These are phyloP conservation scores for Iphiclides podalirius DNA, from an alignment of 2,888 invertebrate genomes.

Conservation along the genomic window DNA sequence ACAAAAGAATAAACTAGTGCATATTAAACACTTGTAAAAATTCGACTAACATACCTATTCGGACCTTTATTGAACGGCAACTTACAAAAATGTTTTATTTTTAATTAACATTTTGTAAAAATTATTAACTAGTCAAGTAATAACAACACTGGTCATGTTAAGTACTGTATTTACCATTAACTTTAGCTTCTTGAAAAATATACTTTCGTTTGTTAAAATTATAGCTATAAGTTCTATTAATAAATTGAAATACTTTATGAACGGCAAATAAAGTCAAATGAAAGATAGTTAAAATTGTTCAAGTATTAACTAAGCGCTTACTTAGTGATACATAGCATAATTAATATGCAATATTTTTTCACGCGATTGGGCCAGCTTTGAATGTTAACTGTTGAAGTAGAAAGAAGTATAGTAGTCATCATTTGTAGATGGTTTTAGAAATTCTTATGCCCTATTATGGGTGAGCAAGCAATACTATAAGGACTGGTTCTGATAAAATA, in stretches of 20 bases:
- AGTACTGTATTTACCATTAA: slow-evolving; percentile 40
- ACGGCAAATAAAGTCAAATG: too few species aligned
- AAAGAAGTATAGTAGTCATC: slow-evolving; percentile 43
- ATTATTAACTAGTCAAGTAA: slow-evolving; percentile 46
- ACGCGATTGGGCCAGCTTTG: slow-evolving; percentile 65
- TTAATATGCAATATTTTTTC: slow-evolving; percentile 66
- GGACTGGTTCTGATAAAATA: slow-evolving; percentile 35
- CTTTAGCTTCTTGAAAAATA: slow-evolving; percentile 37
- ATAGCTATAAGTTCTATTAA: slow-evolving; percentile 39
- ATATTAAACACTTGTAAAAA: background rate
- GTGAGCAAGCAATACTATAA: slow-evolving; percentile 41
- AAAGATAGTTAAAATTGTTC: slow-evolving; percentile 32
- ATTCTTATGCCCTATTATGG: slow-evolving; percentile 40
- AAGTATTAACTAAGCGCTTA: slow-evolving; percentile 36
- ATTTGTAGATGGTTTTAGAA: slow-evolving; percentile 48
- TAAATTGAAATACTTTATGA: too few species aligned
- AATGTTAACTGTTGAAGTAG: slow-evolving; percentile 59
- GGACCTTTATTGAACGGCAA: background rate
- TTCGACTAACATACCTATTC: background rate
- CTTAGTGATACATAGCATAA: slow-evolving; percentile 38
- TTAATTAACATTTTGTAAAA: slow-evolving; percentile 15
- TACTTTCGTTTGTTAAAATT: slow-evolving; percentile 22
- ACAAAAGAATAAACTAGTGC: background rate
- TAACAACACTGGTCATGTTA: slow-evolving; percentile 34
- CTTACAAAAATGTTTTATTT: background rate